Evolutionary conservation across 2,888 invertebrate genomes (phyloP).

Genomic region (Leptinotarsa juncta): DNA sequence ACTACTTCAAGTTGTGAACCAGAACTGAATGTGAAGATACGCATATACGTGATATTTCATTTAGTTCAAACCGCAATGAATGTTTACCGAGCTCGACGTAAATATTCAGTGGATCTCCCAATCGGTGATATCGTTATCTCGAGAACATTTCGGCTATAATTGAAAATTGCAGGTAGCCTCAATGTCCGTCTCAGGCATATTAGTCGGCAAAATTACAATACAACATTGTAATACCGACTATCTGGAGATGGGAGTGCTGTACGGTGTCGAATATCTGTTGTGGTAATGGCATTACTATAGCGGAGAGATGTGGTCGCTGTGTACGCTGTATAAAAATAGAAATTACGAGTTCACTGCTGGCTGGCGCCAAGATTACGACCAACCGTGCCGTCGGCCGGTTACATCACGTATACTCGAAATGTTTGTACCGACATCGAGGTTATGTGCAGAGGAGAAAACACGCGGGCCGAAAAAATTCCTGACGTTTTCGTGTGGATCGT

Average conservation of each 20-base stretch:
- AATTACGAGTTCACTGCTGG: conserved; percentile 69
- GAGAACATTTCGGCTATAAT: too few species aligned
- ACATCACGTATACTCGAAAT: conserved; percentile 64
- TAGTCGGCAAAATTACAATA: conserved; percentile 28
- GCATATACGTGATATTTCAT: too few species aligned
- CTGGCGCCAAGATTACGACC: conserved; percentile 71
- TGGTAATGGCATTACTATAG: conserved; percentile 18
- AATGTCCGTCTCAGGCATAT: too few species aligned
- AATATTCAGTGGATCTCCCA: too few species aligned
- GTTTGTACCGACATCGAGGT: conserved; percentile 40
- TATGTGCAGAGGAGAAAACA: conserved; percentile 11
- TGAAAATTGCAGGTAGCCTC: too few species aligned
- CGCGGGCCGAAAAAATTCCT: conserved; percentile 1
- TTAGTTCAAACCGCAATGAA: too few species aligned
- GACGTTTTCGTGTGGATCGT: conserved; percentile 3
- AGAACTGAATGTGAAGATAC: too few species aligned
- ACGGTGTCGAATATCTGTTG: conserved; percentile 32
- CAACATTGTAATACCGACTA: conserved; percentile 26
- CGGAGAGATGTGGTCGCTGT: conserved; percentile 14
- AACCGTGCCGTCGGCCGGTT: conserved; percentile 66
- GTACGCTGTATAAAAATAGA: conserved; percentile 66
- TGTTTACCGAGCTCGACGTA: too few species aligned
- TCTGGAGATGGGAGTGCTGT: conserved; percentile 35
- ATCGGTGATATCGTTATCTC: too few species aligned
- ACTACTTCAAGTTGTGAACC: too few species aligned